Conservation (phyloP, 2,113 vertebrate species). For the Poeciliopsis prolifica region DNA sequence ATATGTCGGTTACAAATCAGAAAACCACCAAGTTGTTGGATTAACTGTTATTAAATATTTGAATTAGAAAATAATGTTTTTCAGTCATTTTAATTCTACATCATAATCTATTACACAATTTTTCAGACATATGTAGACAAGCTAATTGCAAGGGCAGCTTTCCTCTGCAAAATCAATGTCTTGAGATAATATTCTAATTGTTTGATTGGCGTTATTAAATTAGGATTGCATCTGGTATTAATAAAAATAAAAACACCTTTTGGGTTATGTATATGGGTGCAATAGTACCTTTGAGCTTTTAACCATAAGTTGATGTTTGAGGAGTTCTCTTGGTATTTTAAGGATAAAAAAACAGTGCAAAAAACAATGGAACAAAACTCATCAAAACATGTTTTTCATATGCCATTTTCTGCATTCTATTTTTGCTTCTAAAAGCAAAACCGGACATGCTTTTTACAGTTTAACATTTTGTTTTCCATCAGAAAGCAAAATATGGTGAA, state of each 20-base stretch:
- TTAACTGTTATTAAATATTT: not conserved
- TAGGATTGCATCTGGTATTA: not conserved
- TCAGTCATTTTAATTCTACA: not conserved
- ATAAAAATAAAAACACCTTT: not conserved
- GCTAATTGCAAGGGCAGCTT: not conserved
- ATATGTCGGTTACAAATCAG: not conserved
- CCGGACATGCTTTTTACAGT: not conserved
- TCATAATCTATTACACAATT: not conserved
- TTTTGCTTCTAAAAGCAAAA: not conserved
- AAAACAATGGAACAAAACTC: not conserved
- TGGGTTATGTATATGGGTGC: not conserved
- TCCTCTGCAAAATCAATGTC: not conserved
- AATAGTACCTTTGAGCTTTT: no score
- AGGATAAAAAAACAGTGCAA: no score
- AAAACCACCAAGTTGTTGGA: not conserved
- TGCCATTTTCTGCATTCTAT: not conserved
- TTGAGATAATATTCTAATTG: not conserved
- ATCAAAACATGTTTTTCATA: not conserved
- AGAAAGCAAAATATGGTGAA: constrained; percentile 14
- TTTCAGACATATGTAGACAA: not conserved
- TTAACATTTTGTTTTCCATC: constrained; percentile 18
- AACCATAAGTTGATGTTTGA: no score
- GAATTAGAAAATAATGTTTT: not conserved
- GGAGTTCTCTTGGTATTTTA: not conserved
- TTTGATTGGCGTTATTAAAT: not conserved